Evolutionary conservation across 2,797 vertebrate species (phyloP), one percentile per base, ranked within the genome.

Genomic region (Spinibarbus caldwelli): DNA sequence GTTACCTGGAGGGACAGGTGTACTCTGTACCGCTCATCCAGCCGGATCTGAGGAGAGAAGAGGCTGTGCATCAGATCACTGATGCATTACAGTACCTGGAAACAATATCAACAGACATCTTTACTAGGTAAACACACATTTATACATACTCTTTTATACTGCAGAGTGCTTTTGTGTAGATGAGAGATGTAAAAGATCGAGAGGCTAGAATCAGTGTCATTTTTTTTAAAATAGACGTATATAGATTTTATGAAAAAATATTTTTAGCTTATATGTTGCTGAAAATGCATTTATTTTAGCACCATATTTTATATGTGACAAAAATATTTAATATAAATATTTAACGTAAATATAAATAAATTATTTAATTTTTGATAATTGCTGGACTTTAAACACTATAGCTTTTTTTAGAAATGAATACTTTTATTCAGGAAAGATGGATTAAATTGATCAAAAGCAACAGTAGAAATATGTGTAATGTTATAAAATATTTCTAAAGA

Each of bases 21-120:
- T 98, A 97, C 84, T 94, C 96, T 0, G 96, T 97, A 78, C 96
- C 98, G 6, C 94, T 98, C 87, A 97, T 97, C 90, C 97, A 98
- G 92, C 94, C 96, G 0, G 97, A 98, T 86, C 93, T 98, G 52
- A 95, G 96, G 80, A 92, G 96, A 80, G 96, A 98, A 89, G 96
- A 98, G 93, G 96, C 97, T 31, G 94, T 97, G 84, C 94, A 96
- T 86, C 97, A 98, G 91, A 95, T 98, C 88, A 95, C 96, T 4
- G 97, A 97, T 81, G 95, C 96, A 4, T 94, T 98, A 75, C 93
- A 96, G 83, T 96, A 96, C 85, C 90, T 98, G 84, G 97, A 97
- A 54, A 95, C 93, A 66, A 97, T 99, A 77, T 98, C 97, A 0
- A 93, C 92, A 0, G 97, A 98, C 92, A 98, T 98, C 91, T 99